Base-by-base conservation (phyloP, 2,888 invertebrate genomes). In the Hoplodrina ambigua region DNA sequence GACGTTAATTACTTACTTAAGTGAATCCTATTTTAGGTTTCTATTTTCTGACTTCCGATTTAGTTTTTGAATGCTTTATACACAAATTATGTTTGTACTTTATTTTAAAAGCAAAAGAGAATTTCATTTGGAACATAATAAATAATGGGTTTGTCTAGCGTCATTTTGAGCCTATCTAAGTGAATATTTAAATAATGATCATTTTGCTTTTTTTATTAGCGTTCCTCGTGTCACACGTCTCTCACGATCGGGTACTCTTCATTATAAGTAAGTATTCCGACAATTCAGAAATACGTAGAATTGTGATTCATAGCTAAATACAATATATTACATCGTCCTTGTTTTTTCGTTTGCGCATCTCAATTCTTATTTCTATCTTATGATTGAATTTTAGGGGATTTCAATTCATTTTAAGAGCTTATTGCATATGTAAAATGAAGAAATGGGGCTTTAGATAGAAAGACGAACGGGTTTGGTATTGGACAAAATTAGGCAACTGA, bases 131-230 rank as follows among this genome's bases (percentile, higher is more conserved):
- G 44, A 44, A 44, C 15, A 41, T 41, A 44, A 44, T 44, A 15
- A 44, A 44, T 15, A 44, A 44, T 64, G 37, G 20, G 30, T 75
- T 49, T 30, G 4, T 33, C 8, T 25, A 33, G 13, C 33, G 67
- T 55, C 74, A 65, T 58, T 74, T 77, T 30, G 15, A 17, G 56
- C 11, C 19, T 10, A 49, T 17, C 10, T 64, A 58, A 54, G 37
- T 75, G 37, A 49, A 58, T 58, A 25, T 46, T 20, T 33, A 65
- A 73, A 62, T 74, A 44, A 37, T 60, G 46, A 20, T 53, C 3
- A 37, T 49, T 56, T 72, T 71, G 37, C 49, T 20, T 33, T 61
- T 41, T 11, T 59, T 55, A 80, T 80, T 75, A 80, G 58, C 54
- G 59, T 46, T 20, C 3, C 30, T 58, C 58, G 41, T 74, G 69